Evolutionary conservation across 2,888 invertebrate species (phyloP).

Genomic region (Onchidella celtica): DNA sequence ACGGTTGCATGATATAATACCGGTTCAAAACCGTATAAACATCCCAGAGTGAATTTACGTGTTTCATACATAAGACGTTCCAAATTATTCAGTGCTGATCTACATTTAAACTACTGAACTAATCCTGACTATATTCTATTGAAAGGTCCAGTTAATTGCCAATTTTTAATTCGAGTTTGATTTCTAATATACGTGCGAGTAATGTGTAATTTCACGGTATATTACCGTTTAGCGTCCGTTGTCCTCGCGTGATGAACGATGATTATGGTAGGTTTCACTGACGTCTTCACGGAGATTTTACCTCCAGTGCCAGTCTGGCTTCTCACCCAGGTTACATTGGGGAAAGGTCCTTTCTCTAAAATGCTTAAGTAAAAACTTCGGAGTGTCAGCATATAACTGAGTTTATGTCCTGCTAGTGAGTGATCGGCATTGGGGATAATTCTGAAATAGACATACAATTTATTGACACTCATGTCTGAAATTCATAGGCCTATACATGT

Average conservation of each 20-base stretch:
- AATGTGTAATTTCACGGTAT: background rate
- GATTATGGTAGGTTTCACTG: constrained; percentile 58
- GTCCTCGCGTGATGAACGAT: constrained; percentile 64
- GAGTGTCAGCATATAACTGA: constrained; percentile 61
- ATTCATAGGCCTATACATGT: no score
- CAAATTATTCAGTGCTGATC: no score
- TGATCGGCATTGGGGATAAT: constrained; percentile 70
- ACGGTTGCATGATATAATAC: no score
- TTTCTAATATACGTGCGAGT: background rate
- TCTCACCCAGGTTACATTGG: constrained; percentile 59
- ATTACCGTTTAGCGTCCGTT: constrained; percentile 61
- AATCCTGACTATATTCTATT: no score
- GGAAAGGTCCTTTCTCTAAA: constrained; percentile 60
- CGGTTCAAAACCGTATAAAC: no score
- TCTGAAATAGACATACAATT: constrained; percentile 52
- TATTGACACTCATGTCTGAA: background rate
- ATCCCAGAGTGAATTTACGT: no score
- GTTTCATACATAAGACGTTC: no score
- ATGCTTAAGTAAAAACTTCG: constrained; percentile 63
- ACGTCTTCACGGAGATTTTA: constrained; percentile 58
- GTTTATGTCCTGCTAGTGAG: constrained; percentile 65
- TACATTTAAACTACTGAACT: no score
- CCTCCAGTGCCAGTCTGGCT: constrained; percentile 55
- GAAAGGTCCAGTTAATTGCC: no score
- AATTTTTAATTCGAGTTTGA: background rate